These are phyloP conservation scores for Nyctalus aviator DNA, from an alignment of 2,797 vertebrate species.

Conservation along the genomic window DNA sequence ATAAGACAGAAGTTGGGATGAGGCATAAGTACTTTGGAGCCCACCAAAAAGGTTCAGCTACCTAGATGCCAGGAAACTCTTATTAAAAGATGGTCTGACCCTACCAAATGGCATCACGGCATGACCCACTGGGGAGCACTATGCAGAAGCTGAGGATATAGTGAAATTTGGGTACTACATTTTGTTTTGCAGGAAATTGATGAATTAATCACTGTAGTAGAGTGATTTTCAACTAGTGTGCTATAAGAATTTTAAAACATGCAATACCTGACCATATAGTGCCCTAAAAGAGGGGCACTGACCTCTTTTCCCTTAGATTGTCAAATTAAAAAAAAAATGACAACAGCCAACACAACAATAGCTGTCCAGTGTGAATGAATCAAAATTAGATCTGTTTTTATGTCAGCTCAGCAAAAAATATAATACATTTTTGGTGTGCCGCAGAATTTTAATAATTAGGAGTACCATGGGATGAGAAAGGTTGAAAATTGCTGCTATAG, in stretches of 20 bases:
- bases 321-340: neutral
- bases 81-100: neutral
- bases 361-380: neutral
- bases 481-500: neutral
- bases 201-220: neutral
- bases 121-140: neutral
- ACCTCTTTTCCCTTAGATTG: neutral
- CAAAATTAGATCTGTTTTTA: neutral
- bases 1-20: neutral
- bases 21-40: neutral
- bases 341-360: neutral
- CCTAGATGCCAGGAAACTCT: neutral
- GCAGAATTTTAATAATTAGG: neutral
- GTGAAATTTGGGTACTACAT: neutral
- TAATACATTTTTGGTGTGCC: neutral
- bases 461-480: neutral
- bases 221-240: neutral
- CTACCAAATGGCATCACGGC: neutral
- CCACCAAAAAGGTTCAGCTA: neutral
- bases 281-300: neutral
- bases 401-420: neutral
- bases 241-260: neutral
- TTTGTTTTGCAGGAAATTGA: conserved; percentile 9
- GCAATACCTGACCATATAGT: neutral
- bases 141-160: neutral